Evolutionary conservation across 92 coral and sea anemone genomes (phyloP).

Genomic region (Phenganax subtilis): DNA sequence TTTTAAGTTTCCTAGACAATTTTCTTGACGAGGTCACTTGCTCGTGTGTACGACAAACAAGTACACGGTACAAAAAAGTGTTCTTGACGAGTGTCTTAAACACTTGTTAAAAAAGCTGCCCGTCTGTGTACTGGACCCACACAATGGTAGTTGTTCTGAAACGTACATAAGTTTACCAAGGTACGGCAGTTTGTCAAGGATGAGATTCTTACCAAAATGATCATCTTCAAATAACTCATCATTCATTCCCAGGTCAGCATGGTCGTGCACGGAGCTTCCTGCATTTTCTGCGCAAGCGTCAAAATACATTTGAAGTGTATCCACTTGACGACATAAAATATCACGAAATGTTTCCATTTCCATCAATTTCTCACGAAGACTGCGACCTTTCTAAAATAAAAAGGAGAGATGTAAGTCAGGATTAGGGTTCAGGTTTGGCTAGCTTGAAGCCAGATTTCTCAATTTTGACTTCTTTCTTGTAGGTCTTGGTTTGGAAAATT

Average conservation of each 20-base stretch:
- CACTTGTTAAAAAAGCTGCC: not conserved
- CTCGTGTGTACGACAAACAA: too few relatives aligned
- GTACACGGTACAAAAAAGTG: too few relatives aligned
- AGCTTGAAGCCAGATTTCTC: too few relatives aligned
- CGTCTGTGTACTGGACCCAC: not conserved
- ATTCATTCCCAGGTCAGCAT: conserved; percentile 40
- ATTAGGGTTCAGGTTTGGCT: too few relatives aligned
- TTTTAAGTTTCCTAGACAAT: too few relatives aligned
- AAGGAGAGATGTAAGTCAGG: not conserved
- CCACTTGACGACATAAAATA: conserved; percentile 92
- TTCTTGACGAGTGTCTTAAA: too few relatives aligned
- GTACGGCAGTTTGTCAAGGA: conserved; percentile 11
- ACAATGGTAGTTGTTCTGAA: too few relatives aligned
- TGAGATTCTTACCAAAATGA: conserved; percentile 61
- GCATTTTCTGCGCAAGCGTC: conserved; percentile 81
- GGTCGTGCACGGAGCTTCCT: conserved; percentile 34
- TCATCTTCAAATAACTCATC: conserved; percentile 57
- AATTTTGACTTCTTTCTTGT: too few relatives aligned
- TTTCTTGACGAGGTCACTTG: too few relatives aligned
- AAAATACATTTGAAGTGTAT: conserved; percentile 88
- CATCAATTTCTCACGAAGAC: conserved; percentile 89
- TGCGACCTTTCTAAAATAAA: conserved; percentile 73
- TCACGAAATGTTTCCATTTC: conserved; percentile 93
- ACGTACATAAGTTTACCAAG: too few relatives aligned
- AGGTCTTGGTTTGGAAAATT: too few relatives aligned